Base-by-base conservation (phyloP, 2,888 invertebrate genomes). In the Meloe dianella region DNA sequence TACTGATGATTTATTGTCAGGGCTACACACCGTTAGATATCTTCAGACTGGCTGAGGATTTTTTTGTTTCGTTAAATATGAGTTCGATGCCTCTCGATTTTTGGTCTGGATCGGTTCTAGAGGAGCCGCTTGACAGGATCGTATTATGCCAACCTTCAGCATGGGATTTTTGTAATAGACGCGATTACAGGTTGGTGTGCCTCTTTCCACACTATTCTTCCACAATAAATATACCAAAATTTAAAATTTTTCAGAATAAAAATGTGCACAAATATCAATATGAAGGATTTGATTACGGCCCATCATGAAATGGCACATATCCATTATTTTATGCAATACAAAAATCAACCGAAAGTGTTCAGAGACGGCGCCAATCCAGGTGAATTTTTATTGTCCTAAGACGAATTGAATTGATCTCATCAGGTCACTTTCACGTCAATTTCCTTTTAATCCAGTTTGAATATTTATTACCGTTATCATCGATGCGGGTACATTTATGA, bases 301-400 rank as follows among this genome's bases (percentile, higher is more conserved):
- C 96, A 96, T 76, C 96, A 96, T 77, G 96, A 96, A 84, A 92
- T 96, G 92, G 93, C 94, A 0, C 96, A 96, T 78, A 90, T 96
- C 62, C 91, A 96, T 77, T 96, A 96, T 81, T 96, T 94, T 85
- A 84, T 95, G 77, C 91, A 92, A 38, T 96, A 96, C 83, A 89
- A 89, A 65, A 89, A 93, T 78, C 89, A 91, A 76, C 95, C 95
- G 2, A 92, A 94, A 78, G 90, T 94, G 62, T 97, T 94, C 85
- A 87, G 96, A 59, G 93, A 93, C 79, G 97, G 96, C 0, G 96
- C 97, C 1, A 97, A 97, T 86, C 95, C 96, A 85, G 95, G 95
- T 91, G 80, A 78, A 75, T 74, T 30, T 32, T 20, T 10, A 60
- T 6, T 14, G 9, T 57, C 20, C 29, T n/a, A 17, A 32, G 1